These are phyloP conservation scores for Cheilosia variabilis DNA, from an alignment of 2,888 invertebrate species.

Conservation along the genomic window DNA sequence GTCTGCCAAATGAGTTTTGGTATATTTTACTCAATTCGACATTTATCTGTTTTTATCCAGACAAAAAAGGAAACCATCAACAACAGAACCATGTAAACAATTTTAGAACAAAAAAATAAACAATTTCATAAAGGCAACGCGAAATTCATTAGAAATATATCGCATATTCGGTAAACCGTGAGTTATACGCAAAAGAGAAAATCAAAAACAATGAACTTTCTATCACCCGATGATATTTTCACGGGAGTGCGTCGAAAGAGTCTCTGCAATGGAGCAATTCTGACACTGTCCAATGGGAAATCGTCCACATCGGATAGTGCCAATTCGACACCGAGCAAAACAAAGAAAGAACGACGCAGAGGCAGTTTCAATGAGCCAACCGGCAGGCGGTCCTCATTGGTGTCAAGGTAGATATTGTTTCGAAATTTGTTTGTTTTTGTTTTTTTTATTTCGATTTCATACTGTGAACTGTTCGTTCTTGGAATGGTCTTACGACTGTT, in stretches of 20 bases:
- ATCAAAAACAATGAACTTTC: conserved; percentile 79
- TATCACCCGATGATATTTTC: conserved; percentile 81
- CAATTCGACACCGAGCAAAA: conserved; percentile 78
- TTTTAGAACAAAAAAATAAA: conserved; percentile 15
- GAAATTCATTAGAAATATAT: not conserved
- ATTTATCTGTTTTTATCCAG: conserved; percentile 14
- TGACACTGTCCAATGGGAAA: conserved; percentile 77
- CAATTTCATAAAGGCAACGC: conserved; percentile 4
- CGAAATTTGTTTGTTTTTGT: not conserved
- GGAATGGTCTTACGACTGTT: not conserved
- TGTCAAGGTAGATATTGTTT: conserved; percentile 82
- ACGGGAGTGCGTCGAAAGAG: conserved; percentile 81
- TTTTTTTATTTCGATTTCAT: not conserved
- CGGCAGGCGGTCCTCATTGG: conserved; percentile 83
- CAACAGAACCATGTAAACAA: conserved; percentile 28
- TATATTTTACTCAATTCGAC: not conserved
- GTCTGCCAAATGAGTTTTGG: not conserved
- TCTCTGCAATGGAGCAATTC: conserved; percentile 81
- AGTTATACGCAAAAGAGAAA: not conserved
- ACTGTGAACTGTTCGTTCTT: conserved; percentile 4
- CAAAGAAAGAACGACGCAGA: conserved; percentile 80
- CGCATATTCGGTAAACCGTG: not conserved
- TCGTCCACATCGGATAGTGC: conserved; percentile 73
- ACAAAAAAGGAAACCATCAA: not conserved
- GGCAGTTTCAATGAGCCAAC: conserved; percentile 81